Conservation (phyloP, 92 coral and sea anemone species). For the Bergia sp. region DNA sequence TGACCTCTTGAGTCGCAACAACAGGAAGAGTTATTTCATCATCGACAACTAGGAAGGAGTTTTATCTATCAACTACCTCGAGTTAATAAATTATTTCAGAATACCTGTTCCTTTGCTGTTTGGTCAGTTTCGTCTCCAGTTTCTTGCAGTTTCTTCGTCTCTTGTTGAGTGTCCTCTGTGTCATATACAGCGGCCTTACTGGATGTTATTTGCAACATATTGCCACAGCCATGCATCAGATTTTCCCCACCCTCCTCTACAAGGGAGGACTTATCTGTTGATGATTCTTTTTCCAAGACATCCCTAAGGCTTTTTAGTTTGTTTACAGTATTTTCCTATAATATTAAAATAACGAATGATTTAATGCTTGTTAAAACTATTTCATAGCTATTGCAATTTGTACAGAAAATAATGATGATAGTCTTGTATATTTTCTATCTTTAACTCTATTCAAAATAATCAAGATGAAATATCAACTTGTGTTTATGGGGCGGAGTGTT, state of each 20-base stretch:
- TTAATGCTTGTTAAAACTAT: neutral
- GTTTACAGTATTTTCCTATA: constrained; percentile 26
- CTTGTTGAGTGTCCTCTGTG: neutral
- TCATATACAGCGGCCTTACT: constrained; percentile 22
- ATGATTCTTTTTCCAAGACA: constrained; percentile 31
- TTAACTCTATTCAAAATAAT: no score
- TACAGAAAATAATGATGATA: neutral
- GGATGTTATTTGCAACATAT: constrained; percentile 9
- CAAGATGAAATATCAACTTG: no score
- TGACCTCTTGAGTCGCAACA: no score
- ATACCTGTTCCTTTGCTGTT: constrained; percentile 19
- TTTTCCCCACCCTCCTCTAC: constrained; percentile 41
- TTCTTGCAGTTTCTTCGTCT: neutral
- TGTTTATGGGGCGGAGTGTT: no score
- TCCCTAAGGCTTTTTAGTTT: constrained; percentile 20
- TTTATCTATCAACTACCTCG: no score
- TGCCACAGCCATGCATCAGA: constrained; percentile 22
- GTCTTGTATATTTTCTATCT: neutral
- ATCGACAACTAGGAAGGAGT: no score
- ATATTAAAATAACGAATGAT: neutral
- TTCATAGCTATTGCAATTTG: no score
- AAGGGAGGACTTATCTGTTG: constrained; percentile 11
- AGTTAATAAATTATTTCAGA: no score
- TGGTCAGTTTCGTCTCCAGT: neutral
- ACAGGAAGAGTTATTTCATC: no score